Conservation (phyloP, 1,140 invertebrate genomes). For the Magallana angulata region DNA sequence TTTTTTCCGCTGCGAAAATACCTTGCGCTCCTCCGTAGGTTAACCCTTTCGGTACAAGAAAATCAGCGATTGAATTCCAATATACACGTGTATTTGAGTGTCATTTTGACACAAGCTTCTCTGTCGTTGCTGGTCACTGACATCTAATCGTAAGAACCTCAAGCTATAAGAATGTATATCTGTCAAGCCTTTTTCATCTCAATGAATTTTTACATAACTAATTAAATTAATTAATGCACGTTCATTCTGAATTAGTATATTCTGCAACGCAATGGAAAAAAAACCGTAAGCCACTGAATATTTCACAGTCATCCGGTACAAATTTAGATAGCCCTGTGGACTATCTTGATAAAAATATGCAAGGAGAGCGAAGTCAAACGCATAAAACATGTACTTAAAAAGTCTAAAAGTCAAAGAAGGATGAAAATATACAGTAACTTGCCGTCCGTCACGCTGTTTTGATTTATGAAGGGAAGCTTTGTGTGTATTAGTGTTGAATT, state of each 20-base stretch:
- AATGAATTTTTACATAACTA: neutral
- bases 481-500: too few species aligned
- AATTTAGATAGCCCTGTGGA: neutral
- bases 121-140: neutral
- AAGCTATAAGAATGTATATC: neutral
- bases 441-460: neutral
- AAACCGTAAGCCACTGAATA: neutral
- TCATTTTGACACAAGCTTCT: constrained; percentile 5
- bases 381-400: neutral
- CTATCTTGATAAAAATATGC: neutral
- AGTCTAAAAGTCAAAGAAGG: neutral
- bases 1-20: too few species aligned
- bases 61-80: too few species aligned
- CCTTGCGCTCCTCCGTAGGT: too few species aligned
- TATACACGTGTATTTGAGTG: neutral
- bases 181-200: neutral
- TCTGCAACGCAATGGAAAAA: neutral
- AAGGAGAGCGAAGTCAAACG: neutral
- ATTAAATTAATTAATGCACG: too few species aligned
- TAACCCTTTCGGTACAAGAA: too few species aligned
- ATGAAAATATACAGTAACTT: neutral
- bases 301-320: neutral
- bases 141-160: neutral
- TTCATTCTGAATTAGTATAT: constrained; percentile 1
- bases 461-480: neutral